These are phyloP conservation scores for Drosophila cognata DNA, from an alignment of 2,888 invertebrate genomes.

Conservation along the genomic window DNA sequence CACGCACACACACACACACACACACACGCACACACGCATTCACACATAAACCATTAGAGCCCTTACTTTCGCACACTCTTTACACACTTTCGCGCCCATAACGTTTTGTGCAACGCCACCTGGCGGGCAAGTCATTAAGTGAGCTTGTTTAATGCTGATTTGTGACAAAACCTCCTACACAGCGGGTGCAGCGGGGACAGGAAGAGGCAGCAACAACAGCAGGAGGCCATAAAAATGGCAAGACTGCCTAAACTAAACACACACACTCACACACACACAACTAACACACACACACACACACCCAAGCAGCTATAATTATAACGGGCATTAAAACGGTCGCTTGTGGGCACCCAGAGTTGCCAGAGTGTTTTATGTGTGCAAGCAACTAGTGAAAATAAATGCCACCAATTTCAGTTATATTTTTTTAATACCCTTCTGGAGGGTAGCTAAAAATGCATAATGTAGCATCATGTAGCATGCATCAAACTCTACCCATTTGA, in stretches of 20 bases:
- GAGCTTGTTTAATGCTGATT: slow-evolving; percentile 73
- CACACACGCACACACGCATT: neutral
- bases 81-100: slow-evolving; percentile 30
- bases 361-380: slow-evolving; percentile 38
- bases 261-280: slow-evolving; percentile 18
- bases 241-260: slow-evolving; percentile 23
- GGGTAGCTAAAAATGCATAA: neutral
- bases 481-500: neutral
- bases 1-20: neutral
- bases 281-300: slow-evolving; percentile 20
- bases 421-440: neutral
- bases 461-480: neutral
- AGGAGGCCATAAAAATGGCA: slow-evolving; percentile 70
- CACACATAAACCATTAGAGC: neutral
- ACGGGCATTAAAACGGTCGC: slow-evolving; percentile 69
- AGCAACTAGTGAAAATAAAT: slow-evolving; percentile 59
- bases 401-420: slow-evolving; percentile 15
- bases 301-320: slow-evolving; percentile 52
- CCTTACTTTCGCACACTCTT: neutral
- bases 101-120: slow-evolving; percentile 57
- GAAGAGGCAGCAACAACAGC: slow-evolving; percentile 9
- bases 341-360: slow-evolving; percentile 51
- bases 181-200: neutral
- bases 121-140: slow-evolving; percentile 74
- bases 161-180: slow-evolving; percentile 24